phyloP scores from a whole-genome alignment of 2,888 invertebrate genomes.

The Chloroclysta siterata region DNA sequence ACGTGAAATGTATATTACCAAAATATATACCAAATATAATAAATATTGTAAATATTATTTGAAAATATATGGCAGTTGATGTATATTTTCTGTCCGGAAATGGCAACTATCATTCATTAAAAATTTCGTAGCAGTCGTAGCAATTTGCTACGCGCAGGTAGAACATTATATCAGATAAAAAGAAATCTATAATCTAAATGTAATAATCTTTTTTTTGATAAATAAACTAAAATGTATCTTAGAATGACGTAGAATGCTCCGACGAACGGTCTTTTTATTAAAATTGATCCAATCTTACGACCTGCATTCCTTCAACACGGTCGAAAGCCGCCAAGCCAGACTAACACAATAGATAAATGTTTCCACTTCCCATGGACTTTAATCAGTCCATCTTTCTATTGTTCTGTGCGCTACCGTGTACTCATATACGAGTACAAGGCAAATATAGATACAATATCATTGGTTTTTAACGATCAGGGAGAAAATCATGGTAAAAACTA shows the following conservation, averaged over 20 bases:
- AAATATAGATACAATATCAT: not conserved
- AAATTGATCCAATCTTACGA: not conserved
- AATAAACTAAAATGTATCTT: no score
- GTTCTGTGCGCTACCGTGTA: conserved; percentile 17
- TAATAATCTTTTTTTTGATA: no score
- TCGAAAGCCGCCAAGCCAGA: conserved; percentile 2
- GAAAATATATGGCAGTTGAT: not conserved
- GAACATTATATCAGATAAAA: no score
- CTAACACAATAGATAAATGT: conserved; percentile 20
- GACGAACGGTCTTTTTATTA: not conserved
- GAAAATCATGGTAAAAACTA: no score
- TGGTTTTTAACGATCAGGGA: not conserved
- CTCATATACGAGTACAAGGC: not conserved
- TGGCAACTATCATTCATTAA: not conserved
- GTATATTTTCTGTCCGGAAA: not conserved
- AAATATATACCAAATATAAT: no score
- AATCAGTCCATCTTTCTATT: conserved; percentile 17
- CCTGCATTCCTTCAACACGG: conserved; percentile 13
- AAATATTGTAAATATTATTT: no score
- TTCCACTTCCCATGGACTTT: conserved; percentile 27
- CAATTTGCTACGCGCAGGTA: not conserved
- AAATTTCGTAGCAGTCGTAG: conserved; percentile 12
- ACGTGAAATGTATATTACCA: no score
- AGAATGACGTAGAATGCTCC: not conserved
- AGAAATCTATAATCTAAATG: no score